Base-by-base conservation (phyloP, 2,113 vertebrate species). In the Zingel zingel region DNA sequence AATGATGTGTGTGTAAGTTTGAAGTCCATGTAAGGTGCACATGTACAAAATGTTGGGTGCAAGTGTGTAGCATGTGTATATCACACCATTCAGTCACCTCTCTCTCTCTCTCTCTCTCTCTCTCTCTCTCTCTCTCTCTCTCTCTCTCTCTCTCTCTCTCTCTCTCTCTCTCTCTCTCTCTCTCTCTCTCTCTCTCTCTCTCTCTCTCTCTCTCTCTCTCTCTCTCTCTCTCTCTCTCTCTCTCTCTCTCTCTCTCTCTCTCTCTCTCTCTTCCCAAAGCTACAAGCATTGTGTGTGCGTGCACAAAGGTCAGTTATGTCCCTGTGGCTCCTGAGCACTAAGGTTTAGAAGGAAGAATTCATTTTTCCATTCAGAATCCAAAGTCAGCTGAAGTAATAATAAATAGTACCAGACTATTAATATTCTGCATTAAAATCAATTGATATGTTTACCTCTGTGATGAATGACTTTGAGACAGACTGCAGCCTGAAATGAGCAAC, bases 341-440 rank as follows among this genome's bases (percentile, higher is more conserved):
- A 87, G 68, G 45, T 43, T 82, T 91, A 56, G 66, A 68, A 66
- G 43, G 72, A 85, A 65, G 66, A 81, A 86, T 89, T 53, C 0
- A 65, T 76, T 81, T 84, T 83, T 62, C 51, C 78, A 86, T 91
- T 91, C 85, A 79, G 59, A 87, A 56, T 73, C 74, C 67, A 19
- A 50, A 79, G 74, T 47, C 57, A 16, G 65, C 2, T 6, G 15
- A 7, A 6, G 6, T 54, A 15, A 70, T 82, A 85, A 56, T 74
- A 71, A 77, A 79, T 62, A 82, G 36, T 18, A 1, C n/a, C 25
- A 25, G 9, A 74, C 19, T 67, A 66, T 61, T 83, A 62, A 67
- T 71, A 59, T 53, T 56, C 15, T 2, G 6, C 47, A 57, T 81
- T 69, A 39, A 51, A 75, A 65, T 71, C 58, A 65, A 62, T 82